Percentiles rank a stretch among this genome's conserved stretches.
phyloP scores from a whole-genome alignment of 2,888 invertebrate genomes.

The Limnephilus lunatus region DNA sequence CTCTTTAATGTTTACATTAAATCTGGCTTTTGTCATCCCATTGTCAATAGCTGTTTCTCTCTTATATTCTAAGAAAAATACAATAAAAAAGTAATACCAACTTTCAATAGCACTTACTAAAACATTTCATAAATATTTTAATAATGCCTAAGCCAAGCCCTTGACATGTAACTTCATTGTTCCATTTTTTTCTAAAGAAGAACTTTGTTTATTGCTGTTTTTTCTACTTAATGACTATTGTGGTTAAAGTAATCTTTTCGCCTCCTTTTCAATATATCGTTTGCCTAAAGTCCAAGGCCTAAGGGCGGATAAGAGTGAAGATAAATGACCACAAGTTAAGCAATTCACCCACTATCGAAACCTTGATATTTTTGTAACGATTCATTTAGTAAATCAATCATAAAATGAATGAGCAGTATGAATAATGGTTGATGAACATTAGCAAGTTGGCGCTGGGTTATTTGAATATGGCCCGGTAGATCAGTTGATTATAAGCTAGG shows the following conservation, averaged over 20 bases:
- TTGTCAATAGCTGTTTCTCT: not conserved
- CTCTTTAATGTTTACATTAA: not conserved
- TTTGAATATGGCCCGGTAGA: too few relatives aligned
- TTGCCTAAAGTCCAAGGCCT: not conserved
- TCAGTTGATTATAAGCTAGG: too few relatives aligned
- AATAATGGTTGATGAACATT: not conserved
- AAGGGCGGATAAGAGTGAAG: not conserved
- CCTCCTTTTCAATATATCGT: not conserved
- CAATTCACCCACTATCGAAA: not conserved
- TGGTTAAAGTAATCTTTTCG: not conserved
- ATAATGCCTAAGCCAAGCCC: not conserved
- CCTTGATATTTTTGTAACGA: not conserved
- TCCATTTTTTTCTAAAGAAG: not conserved
- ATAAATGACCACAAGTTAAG: not conserved
- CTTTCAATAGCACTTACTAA: not conserved
- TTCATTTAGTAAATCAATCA: not conserved
- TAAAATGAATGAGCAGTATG: not conserved
- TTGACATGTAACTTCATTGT: not conserved
- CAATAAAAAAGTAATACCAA: not conserved
- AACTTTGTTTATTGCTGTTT: not conserved
- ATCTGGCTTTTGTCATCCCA: not conserved
- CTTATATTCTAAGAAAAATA: not conserved
- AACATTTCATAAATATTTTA: not conserved
- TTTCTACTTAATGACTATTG: not conserved
- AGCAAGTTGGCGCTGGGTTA: slow-evolving; percentile 5